A percentile compares a stretch with the other conserved stretches of the same genome.
Conservation (phyloP, 2,888 invertebrate genomes). For the Drosophila fungiperda region DNA sequence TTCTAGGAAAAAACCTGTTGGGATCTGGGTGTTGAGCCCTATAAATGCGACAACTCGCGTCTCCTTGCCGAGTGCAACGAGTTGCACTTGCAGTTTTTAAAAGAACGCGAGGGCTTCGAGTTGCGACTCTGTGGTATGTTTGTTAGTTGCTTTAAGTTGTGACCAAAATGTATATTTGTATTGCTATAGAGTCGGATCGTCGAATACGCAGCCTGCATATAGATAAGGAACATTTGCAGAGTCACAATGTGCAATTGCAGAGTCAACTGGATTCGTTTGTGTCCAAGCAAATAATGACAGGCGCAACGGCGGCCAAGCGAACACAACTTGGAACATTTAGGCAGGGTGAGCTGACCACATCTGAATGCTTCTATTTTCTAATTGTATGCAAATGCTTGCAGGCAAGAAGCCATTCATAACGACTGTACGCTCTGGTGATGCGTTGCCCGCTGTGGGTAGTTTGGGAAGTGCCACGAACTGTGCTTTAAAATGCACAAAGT, state of each 20-base stretch:
- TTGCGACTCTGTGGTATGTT: slow-evolving; percentile 86
- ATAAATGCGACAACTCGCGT: slow-evolving; percentile 92
- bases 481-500: slow-evolving; percentile 81
- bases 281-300: slow-evolving; percentile 83
- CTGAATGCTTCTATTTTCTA: neutral
- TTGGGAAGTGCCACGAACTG: slow-evolving; percentile 30
- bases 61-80: slow-evolving; percentile 91
- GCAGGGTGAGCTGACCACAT: slow-evolving; percentile 38
- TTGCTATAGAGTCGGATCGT: slow-evolving; percentile 85
- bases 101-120: slow-evolving; percentile 88
- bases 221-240: slow-evolving; percentile 86
- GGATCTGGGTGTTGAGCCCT: slow-evolving; percentile 90
- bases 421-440: slow-evolving; percentile 82
- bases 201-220: slow-evolving; percentile 86
- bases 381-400: slow-evolving; percentile 29
- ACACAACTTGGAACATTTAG: slow-evolving; percentile 15
- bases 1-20: slow-evolving; percentile 89
- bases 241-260: slow-evolving; percentile 85
- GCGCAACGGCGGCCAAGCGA: slow-evolving; percentile 36
- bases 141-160: neutral
- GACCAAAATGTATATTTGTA: slow-evolving; percentile 18
- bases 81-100: slow-evolving; percentile 89
- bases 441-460: slow-evolving; percentile 64
- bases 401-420: slow-evolving; percentile 84
- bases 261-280: slow-evolving; percentile 85